Evolutionary conservation across 2,888 invertebrate species (phyloP), one percentile per base, ranked within the genome.

Genomic region (Limnephilus marmoratus): DNA sequence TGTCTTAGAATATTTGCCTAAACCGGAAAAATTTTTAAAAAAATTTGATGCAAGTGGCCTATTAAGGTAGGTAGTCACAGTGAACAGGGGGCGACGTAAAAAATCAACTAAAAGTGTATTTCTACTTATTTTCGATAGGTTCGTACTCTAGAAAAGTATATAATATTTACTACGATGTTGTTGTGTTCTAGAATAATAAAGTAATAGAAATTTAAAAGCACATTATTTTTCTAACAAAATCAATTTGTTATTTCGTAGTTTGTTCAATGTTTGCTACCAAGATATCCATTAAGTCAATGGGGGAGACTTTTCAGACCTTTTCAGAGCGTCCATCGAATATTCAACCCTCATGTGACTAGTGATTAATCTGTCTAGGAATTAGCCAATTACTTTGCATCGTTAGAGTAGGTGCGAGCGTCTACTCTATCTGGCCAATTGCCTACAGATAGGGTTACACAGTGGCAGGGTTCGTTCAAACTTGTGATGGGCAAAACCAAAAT

Each of bases 311-410:
- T 86, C 86, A 86, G 45, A 49, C 37, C 68, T 68, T 68, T 68
- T 18, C 34, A 24, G 15, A 37, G 37, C 83, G 83, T 86, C 86
- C 88, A 29, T 34, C 68, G 88, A 80, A 68, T 31, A 13, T 86
- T 80, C 88, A 88, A 88, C 88, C 88, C 88, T 88, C 68, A 81
- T 80, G 45, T 81, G 85, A 90, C 87, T 90, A 87, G 92, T 93
- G 93, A 93, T 93, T 93, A 93, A 93, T 93, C 90, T 91, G 90
- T 91, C 88, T 53, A 90, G 92, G 90, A 91, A 90, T 92, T 92
- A 92, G 91, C 90, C 88, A 53, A 82, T 37, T 83, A 7, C 68
- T 68, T 68, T 68, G 9, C 68, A n/a, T 68, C 68, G 68, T 68
- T 68, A 68, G 68, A 68, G 68, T 68, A 68, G 68, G 68, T 68